Base-by-base conservation (phyloP, 2,113 vertebrate species). In the Equus quagga region DNA sequence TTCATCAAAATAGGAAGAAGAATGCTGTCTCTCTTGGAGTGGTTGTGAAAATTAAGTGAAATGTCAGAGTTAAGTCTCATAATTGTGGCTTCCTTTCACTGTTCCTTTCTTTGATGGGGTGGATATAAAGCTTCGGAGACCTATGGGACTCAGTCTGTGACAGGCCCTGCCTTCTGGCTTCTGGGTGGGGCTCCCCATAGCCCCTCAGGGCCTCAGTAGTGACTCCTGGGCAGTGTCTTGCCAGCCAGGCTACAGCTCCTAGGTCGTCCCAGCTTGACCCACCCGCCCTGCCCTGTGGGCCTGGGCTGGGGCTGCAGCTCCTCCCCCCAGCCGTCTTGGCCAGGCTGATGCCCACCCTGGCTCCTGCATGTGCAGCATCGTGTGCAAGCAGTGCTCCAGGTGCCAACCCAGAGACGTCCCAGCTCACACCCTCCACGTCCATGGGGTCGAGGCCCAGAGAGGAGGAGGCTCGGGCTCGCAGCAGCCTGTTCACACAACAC, bases 281-380 rank as follows among this genome's bases (percentile, higher is more conserved):
- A 19, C 31, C 1, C 1, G 0, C 7, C 67, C 18, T n/a, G 31
- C n/a, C 36, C 31, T 1, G 0, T 1, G 15, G 17, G 12, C 18
- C 46, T 7, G 18, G 51, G 56, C 5, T 15, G 0, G 76, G 19
- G 2, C 54, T 13, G 3, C 36, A 31, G 14, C n/a, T 13, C 24
- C 64, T 67, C 26, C 70, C 8, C 44, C 18, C 1, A 1, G 76
- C 28, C 19, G 13, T 56, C 21, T 67, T 58, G 19, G 33, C 31
- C 24, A 46, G 62, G 83, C 26, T 14, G 36, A 18, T 24, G n/a
- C 44, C 65, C 67, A 69, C 24, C 17, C 51, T 31, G 19, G 44
- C 24, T 56, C 69, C 21, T 51, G 60, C 2, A 23, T 21, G 58
- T 31, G 8, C 1, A n/a, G 56, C 2, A 49, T 41, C 21, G 15